Evolutionary conservation across 2,797 vertebrate species (phyloP), one percentile per base, ranked within the genome.

Genomic region (Tapirus indicus): DNA sequence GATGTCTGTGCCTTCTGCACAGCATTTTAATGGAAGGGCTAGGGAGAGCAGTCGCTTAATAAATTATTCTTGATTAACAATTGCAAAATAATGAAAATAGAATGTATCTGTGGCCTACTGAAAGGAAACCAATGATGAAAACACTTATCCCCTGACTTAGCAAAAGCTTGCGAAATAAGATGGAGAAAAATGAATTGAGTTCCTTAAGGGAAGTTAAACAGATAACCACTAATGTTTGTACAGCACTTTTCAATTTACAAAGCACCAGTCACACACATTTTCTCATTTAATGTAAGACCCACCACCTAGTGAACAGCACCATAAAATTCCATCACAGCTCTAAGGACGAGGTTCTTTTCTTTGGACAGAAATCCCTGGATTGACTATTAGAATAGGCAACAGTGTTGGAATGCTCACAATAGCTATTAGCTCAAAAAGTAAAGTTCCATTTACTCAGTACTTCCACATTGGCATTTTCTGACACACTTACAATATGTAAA

Each of bases 151-250:
- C 10, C 47, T 80, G 71, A 72, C 75, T 91, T 82, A 88, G 32
- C 95, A 94, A 86, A 18, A 44, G 29, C 47, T 68, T 86, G 38
- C 35, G 71, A 86, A 97, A 75, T 71, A 89, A 83, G 44, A 85
- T 72, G 35, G 32, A 91, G 32, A 66, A 91, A 96, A 93, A 77
- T 71, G 32, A 72, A 86, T 64, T 56, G 60, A 58, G 12, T 32
- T 7, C 29, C 89, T 96, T 95, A 32, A 78, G 58, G 27, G 16
- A 95, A 87, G 41, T n/a, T 75, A 32, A 82, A 47, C 23, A 60
- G 7, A 47, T 74, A 88, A 44, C 27, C 1, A 12, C 25, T 83
- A 82, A 71, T 49, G n/a, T 56, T 69, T 68, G 10, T 10, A 47
- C 4, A 75, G 54, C 9, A 47, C 13, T 75, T 96, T 75, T 29